A percentile compares a stretch with the other conserved stretches of the same genome.
Conservation (phyloP, 2,797 vertebrate species). For the Perdix hodgsoniae region DNA sequence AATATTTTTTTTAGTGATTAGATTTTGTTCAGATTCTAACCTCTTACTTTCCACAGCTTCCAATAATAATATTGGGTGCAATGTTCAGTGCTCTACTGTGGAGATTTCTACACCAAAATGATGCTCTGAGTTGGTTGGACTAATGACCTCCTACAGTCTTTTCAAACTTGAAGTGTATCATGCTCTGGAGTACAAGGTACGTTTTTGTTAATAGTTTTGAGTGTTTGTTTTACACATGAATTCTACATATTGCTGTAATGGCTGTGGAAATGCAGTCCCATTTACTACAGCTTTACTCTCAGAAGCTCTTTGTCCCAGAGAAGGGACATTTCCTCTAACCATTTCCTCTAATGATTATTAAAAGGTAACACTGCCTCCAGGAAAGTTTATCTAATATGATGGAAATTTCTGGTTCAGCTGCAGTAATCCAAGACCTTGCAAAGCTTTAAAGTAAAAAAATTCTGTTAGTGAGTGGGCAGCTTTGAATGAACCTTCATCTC, state of each 20-base stretch:
- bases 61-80: background rate
- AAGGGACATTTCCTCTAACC: background rate
- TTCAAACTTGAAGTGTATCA: background rate
- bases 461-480: conserved; percentile 31
- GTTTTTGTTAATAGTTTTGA: background rate
- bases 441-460: conserved; percentile 71
- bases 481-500: conserved; percentile 67
- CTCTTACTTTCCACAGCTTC: background rate
- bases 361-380: conserved; percentile 25
- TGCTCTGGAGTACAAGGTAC: background rate
- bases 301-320: background rate
- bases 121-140: background rate
- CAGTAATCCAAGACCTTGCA: conserved; percentile 4
- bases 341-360: background rate
- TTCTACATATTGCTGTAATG: background rate
- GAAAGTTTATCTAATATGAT: background rate
- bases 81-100: rapidly evolving
- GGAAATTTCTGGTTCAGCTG: background rate
- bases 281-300: background rate
- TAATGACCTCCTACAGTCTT: background rate
- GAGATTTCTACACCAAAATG: background rate
- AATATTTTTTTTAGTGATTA: background rate
- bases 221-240: background rate
- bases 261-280: background rate
- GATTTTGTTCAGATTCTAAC: background rate